phyloP scores from a whole-genome alignment of 2,797 vertebrate species.

The Semaprochilodus insignis region DNA sequence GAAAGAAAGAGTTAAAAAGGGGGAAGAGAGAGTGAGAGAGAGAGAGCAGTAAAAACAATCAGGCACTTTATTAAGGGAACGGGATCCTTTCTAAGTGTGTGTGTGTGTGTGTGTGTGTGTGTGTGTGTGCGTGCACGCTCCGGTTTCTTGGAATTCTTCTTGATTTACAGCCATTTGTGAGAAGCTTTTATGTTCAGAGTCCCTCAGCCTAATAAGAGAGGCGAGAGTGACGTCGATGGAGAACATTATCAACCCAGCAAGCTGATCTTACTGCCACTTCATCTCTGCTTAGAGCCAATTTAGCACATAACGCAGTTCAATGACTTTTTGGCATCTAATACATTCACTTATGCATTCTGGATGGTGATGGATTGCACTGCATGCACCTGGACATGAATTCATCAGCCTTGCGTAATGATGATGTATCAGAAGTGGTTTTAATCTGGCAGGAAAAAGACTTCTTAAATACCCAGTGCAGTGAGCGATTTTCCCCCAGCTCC shows the following conservation, averaged over 20 bases:
- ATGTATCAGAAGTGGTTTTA: slow-evolving; percentile 20
- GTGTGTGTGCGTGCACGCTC: slow-evolving; percentile 17
- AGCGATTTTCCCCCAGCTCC: neutral
- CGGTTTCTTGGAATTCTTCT: slow-evolving; percentile 53
- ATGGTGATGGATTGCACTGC: slow-evolving; percentile 34
- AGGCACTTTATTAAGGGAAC: slow-evolving; percentile 42
- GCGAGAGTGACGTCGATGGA: slow-evolving; percentile 54
- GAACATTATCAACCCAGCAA: slow-evolving; percentile 54
- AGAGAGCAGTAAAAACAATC: slow-evolving; percentile 45
- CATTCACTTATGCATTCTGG: slow-evolving; percentile 30
- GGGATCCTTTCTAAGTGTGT: neutral
- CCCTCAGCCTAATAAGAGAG: slow-evolving; percentile 53
- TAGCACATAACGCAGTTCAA: slow-evolving; percentile 19
- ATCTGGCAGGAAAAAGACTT: neutral
- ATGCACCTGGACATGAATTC: slow-evolving; percentile 20
- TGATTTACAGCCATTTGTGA: slow-evolving; percentile 49
- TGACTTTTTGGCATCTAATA: slow-evolving; percentile 36
- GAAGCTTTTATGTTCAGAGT: slow-evolving; percentile 58
- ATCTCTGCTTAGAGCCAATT: slow-evolving; percentile 51
- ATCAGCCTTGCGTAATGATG: slow-evolving; percentile 13
- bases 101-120: neutral
- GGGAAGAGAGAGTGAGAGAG: slow-evolving; percentile 37
- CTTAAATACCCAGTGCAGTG: slow-evolving; percentile 18
- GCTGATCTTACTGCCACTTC: slow-evolving; percentile 43
- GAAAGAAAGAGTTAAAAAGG: slow-evolving; percentile 34